Evolutionary conservation across 1,140 invertebrate genomes (phyloP).

Genomic region (Melanaphis sacchari): DNA sequence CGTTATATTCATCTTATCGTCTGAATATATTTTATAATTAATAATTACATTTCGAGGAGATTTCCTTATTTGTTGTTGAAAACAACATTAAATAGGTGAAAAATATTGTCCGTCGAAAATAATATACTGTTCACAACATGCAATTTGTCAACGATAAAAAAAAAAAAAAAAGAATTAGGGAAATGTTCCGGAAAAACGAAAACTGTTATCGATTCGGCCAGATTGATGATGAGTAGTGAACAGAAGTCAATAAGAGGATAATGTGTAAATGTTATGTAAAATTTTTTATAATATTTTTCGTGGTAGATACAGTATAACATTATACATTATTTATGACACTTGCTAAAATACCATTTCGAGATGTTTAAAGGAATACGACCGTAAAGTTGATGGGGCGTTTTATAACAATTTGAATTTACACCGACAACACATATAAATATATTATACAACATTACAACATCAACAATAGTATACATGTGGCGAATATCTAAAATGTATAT

Average conservation of each 20-base stretch:
- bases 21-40: neutral
- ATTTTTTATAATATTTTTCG: neutral
- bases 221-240: neutral
- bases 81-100: neutral
- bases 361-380: neutral
- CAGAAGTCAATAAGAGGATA: neutral
- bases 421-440: neutral
- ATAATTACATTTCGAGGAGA: neutral
- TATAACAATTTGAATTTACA: neutral
- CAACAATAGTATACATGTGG: neutral
- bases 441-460: neutral
- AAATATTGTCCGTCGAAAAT: neutral
- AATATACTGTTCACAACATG: neutral
- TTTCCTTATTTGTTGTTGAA: neutral
- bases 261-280: neutral
- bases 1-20: neutral
- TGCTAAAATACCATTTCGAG: neutral
- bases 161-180: neutral
- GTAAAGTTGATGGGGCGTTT: neutral
- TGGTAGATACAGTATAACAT: neutral
- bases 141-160: neutral
- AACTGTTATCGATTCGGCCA: neutral
- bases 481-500: neutral
- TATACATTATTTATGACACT: neutral
- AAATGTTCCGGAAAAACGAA: slow-evolving; percentile 12